These are phyloP conservation scores for Capreolus pygargus DNA, from an alignment of 2,113 vertebrate species.

Conservation along the genomic window DNA sequence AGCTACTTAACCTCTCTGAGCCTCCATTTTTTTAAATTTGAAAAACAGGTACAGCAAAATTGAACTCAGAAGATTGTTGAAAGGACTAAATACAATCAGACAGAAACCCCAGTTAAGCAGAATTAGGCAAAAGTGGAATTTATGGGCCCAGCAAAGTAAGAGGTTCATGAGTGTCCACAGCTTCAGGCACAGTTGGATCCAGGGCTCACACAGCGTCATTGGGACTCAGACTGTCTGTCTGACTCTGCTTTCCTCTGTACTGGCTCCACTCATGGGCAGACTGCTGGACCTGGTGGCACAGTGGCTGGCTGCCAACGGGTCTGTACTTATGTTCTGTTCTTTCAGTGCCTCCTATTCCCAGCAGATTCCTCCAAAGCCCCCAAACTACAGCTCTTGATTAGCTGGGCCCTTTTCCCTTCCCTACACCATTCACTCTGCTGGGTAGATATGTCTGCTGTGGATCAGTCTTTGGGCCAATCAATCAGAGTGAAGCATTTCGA, in stretches of 20 bases:
- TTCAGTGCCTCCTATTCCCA: background rate
- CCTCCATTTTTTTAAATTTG: background rate
- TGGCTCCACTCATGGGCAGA: background rate
- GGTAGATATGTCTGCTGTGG: background rate
- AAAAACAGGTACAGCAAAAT: background rate
- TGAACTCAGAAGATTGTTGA: background rate
- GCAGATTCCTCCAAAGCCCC: background rate
- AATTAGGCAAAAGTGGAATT: background rate
- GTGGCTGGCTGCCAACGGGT: background rate
- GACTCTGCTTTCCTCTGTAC: background rate
- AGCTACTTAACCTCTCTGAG: background rate
- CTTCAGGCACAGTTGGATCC: background rate
- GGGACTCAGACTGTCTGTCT: background rate
- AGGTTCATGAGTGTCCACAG: background rate
- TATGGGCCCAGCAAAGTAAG: background rate
- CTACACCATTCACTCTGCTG: background rate
- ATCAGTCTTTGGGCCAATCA: background rate
- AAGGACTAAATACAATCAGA: background rate
- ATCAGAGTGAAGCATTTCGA: background rate
- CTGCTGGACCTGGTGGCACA: background rate
- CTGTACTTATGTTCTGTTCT: rapidly evolving
- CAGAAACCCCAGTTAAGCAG: background rate
- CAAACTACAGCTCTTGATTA: background rate
- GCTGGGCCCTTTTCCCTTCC: background rate
- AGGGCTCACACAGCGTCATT: background rate